Evolutionary conservation across 2,797 vertebrate genomes (phyloP), one percentile per base, ranked within the genome.

Genomic region (Danio tinwini): DNA sequence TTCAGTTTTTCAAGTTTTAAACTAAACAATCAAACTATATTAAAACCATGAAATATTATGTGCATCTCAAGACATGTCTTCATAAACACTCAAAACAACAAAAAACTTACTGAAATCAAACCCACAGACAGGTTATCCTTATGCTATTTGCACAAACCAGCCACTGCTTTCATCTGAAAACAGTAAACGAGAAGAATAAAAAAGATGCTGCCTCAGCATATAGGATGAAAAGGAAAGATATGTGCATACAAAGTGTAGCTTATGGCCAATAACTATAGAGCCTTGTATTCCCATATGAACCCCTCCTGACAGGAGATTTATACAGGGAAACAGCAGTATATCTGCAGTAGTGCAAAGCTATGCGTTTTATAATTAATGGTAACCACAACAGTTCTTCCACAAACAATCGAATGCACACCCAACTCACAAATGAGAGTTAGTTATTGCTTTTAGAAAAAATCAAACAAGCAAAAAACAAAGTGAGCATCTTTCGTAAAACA

Each of bases 331-430:
- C 50, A 12, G 39, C 19, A 14, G 40, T 4, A 50, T 17, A 47
- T 62, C 73, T 17, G 37, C 45, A 81, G 64, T 42, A 49, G 52
- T 72, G 71, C 59, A 78, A 37, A 45, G 58, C 74, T 74, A n/a
- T 6, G 29, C 47, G 56, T 58, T 70, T 63, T 16, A 5, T 58
- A 65, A 85, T 85, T 78, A 81, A 83, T 81, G 78, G 76, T 58
- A 39, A 17, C 29, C 53, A 12, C 37, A 73, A 71, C 77, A 72
- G 68, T 50, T 52, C 61, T 19, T 62, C 63, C 17, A 55, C 59
- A 69, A 59, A 58, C 6, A 17, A 29, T 5, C n/a, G 50, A 7
- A 56, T 73, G 37, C 29, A 49, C 55, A 74, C 63, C 58, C 40
- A 17, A 79, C 50, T 39, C 49, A 7, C 53, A 42, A 71, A 55